Conservation (phyloP, 2,888 invertebrate genomes). For the Girardia tigrina region DNA sequence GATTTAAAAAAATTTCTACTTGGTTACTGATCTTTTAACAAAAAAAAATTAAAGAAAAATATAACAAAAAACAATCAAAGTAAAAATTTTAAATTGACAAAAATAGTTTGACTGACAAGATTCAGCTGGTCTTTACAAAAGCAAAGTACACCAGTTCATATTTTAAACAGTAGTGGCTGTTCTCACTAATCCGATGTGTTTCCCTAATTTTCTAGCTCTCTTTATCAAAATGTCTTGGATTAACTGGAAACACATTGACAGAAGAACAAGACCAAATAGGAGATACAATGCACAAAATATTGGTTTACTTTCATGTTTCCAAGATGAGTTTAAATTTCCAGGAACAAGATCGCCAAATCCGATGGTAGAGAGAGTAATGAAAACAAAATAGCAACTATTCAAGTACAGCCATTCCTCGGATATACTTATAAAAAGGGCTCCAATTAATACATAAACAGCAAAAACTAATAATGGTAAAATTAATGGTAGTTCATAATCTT, state of each 20-base stretch:
- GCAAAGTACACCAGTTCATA: no score
- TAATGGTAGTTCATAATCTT: background rate
- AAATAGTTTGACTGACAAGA: no score
- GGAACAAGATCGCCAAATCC: slow-evolving; percentile 32
- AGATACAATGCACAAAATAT: background rate
- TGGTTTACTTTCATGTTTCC: background rate
- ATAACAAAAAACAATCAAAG: no score
- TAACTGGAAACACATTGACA: slow-evolving; percentile 6
- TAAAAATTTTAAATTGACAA: no score
- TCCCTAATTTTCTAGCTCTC: background rate
- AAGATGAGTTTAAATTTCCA: background rate
- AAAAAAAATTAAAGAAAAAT: no score
- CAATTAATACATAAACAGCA: slow-evolving; percentile 25
- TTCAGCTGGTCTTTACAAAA: no score
- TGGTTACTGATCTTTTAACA: no score
- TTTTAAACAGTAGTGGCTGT: background rate
- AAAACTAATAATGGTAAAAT: slow-evolving; percentile 24
- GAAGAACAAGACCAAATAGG: background rate
- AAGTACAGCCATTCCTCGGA: slow-evolving; percentile 30
- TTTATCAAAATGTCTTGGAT: background rate
- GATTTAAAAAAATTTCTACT: no score
- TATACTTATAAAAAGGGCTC: slow-evolving; percentile 31
- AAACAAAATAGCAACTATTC: slow-evolving; percentile 34
- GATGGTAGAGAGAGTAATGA: slow-evolving; percentile 31
- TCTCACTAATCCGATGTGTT: slow-evolving; percentile 1